These are phyloP conservation scores for Leucozona laternaria DNA, from an alignment of 2,888 invertebrate species.

Conservation along the genomic window DNA sequence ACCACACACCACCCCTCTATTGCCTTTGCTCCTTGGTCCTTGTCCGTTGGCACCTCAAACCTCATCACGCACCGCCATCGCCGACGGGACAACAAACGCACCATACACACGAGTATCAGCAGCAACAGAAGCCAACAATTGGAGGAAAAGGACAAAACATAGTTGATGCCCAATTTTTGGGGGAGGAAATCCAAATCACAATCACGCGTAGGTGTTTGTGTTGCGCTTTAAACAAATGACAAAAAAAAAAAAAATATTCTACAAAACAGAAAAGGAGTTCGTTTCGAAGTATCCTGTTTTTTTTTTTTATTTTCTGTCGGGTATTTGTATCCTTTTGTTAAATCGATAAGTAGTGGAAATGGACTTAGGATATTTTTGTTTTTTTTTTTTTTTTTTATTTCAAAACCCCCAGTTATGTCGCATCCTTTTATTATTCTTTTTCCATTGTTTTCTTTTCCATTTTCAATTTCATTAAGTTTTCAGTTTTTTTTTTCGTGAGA, in stretches of 20 bases:
- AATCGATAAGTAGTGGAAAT: conserved; percentile 64
- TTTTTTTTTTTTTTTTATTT: neutral
- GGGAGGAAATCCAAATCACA: conserved; percentile 57
- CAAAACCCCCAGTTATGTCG: neutral
- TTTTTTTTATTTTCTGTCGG: neutral
- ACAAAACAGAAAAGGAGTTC: conserved; percentile 10
- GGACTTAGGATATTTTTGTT: conserved; percentile 11
- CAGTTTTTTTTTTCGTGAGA: conserved; percentile 8
- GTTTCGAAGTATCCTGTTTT: conserved; percentile 64
- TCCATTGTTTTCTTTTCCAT: neutral
- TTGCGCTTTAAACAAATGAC: conserved; percentile 73
- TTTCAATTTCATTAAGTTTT: neutral
- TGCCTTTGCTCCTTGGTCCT: conserved; percentile 3
- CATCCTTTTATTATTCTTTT: conserved; percentile 40
- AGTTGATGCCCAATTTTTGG: conserved; percentile 64
- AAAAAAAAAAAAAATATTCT: conserved; percentile 33
- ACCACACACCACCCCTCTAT: conserved; percentile 13
- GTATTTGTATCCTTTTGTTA: conserved; percentile 64
- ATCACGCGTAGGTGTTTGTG: conserved; percentile 74
- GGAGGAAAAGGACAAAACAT: conserved; percentile 70
- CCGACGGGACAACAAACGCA: conserved; percentile 33
- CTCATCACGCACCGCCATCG: conserved; percentile 4
- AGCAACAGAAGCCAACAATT: conserved; percentile 69
- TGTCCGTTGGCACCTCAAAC: conserved; percentile 46
- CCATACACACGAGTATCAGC: conserved; percentile 16